A percentile compares a stretch with the other conserved stretches of the same genome.
Conservation (phyloP, 2,888 invertebrate genomes). For the Teinopalpus imperialis region DNA sequence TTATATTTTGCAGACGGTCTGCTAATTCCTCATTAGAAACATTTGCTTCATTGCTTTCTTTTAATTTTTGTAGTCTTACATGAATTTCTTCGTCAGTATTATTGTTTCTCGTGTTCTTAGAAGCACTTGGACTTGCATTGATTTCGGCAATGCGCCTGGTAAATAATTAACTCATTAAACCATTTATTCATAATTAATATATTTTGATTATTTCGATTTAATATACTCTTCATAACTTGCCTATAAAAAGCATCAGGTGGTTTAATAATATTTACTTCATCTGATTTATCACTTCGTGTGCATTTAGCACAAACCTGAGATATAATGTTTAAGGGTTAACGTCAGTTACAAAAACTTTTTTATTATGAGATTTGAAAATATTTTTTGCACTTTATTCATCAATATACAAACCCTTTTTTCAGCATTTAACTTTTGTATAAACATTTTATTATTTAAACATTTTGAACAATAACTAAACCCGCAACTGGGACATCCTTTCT, state of each 20-base stretch:
- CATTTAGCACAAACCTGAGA: slow-evolving; percentile 67
- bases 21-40: slow-evolving; percentile 49
- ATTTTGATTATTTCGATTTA: no score
- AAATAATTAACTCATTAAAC: slow-evolving; percentile 9
- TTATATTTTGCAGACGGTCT: slow-evolving; percentile 56
- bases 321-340: slow-evolving; percentile 18
- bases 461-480: slow-evolving; percentile 92
- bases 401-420: slow-evolving; percentile 81
- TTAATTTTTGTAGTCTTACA: slow-evolving; percentile 86
- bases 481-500: slow-evolving; percentile 92
- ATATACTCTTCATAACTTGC: no score
- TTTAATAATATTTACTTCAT: slow-evolving; percentile 36
- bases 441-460: slow-evolving; percentile 88
- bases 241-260: slow-evolving; percentile 83
- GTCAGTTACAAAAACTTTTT: background rate
- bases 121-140: slow-evolving; percentile 29
- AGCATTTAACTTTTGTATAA: slow-evolving; percentile 83
- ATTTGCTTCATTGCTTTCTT: slow-evolving; percentile 70
- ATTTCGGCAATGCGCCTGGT: slow-evolving; percentile 39
- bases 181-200: no score
- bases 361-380: no score
- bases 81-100: slow-evolving; percentile 84
- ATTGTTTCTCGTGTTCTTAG: slow-evolving; percentile 44
- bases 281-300: slow-evolving; percentile 39
- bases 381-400: background rate